Evolutionary conservation across 1,140 invertebrate species (phyloP), one percentile per base, ranked within the genome.

Genomic region (Neodiprion pinetum): DNA sequence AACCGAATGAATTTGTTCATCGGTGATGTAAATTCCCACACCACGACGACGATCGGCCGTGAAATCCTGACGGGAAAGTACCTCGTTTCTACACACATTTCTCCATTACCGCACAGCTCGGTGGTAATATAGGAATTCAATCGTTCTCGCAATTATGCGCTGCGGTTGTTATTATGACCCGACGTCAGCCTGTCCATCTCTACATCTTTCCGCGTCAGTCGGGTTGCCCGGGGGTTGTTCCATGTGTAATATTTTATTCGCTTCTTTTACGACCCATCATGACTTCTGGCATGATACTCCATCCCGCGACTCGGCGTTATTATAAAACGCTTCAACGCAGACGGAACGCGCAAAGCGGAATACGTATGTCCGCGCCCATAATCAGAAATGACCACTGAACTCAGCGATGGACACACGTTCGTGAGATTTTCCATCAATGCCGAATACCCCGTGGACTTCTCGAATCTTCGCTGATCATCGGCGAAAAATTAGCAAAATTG

Each of bases 121-220:
- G 79, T 80, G 80, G 81, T 86, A 86, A 87, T 87, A 86, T 84
- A 87, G 85, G 86, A 87, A 86, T 88, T 86, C 86, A 87, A 88
- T 88, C 86, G 84, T 83, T 84, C 83, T 80, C 77, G 85, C 83
- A 87, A 87, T 87, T 87, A 86, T 85, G 81, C 80, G 82, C 81
- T 79, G 82, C 80, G 83, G 85, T 82, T 86, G 82, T 85, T 87
- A 87, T 86, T 88, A 85, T 79, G 72, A 82, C 48, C 48, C 21
- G 21, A 14, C 73, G 73, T 40, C 70, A 74, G 77, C 76, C 74
- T 40, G 73, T 74, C 75, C 68, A 70, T 53, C 68, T 61, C 53
- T 61, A 17, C n/a, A 61, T 61, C 53, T 61, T 61, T 11, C 53
- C n/a, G 53, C 53, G 53, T 61, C n/a, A 17, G 53, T 61, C 53